Percentiles rank a stretch among this genome's conserved stretches.
Conservation (phyloP, 2,888 invertebrate species). For the Laothoe populi region DNA sequence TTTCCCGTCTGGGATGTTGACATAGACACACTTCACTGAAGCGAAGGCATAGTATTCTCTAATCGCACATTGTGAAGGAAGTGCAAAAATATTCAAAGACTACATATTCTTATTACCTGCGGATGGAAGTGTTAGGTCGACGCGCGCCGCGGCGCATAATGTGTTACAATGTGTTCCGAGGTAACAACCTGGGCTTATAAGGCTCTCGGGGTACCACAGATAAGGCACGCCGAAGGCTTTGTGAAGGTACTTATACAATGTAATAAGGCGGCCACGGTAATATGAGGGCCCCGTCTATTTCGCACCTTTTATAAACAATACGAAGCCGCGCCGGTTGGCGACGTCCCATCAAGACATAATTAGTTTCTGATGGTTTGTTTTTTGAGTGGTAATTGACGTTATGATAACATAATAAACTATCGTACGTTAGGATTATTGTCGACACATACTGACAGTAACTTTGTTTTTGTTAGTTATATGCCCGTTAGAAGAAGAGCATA, state of each 20-base stretch:
- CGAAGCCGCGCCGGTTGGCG: slow-evolving; percentile 51
- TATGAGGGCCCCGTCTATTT: slow-evolving; percentile 60
- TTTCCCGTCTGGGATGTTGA: neutral
- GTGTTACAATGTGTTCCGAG: slow-evolving; percentile 79
- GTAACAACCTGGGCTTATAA: slow-evolving; percentile 80
- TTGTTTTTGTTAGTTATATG: neutral
- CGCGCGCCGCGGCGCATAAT: slow-evolving; percentile 73
- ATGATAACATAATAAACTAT: neutral
- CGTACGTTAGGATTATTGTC: too few species aligned
- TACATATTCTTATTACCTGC: slow-evolving; percentile 73
- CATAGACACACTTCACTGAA: slow-evolving; percentile 4
- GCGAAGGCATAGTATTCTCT: slow-evolving; percentile 35
- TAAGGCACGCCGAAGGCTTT: slow-evolving; percentile 79
- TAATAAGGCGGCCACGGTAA: slow-evolving; percentile 72
- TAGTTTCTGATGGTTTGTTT: slow-evolving; percentile 54
- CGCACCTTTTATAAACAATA: slow-evolving; percentile 70
- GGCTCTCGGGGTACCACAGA: slow-evolving; percentile 72
- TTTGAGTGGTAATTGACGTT: slow-evolving; percentile 44
- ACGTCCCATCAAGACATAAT: slow-evolving; percentile 62
- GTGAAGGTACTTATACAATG: slow-evolving; percentile 70
- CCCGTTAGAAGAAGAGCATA: neutral
- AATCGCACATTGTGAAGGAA: slow-evolving; percentile 61
- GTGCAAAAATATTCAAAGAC: slow-evolving; percentile 71
- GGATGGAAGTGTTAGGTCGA: slow-evolving; percentile 65
- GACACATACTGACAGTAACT: neutral